Conservation (phyloP, 2,888 invertebrate genomes). For the Meiosimyza decipiens region DNA sequence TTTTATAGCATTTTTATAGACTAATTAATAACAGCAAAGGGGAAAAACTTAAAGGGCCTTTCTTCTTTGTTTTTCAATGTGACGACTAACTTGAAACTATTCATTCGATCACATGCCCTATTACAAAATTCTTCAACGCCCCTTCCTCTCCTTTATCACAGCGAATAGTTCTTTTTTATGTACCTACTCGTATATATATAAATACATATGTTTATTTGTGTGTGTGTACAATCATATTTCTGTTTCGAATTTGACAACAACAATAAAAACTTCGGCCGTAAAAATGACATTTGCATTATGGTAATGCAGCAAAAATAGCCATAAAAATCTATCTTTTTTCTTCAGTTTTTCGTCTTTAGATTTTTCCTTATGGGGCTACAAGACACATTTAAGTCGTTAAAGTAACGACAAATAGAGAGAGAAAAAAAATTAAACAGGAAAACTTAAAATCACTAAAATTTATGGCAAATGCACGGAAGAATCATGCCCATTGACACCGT, state of each 20-base stretch:
- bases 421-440: neutral
- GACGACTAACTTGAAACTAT: constrained; percentile 29
- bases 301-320: constrained; percentile 18
- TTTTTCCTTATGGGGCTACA: no score
- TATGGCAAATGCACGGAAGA: constrained; percentile 14
- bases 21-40: constrained; percentile 52
- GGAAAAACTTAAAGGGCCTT: no score
- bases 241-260: neutral
- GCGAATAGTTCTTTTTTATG: no score
- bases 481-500: no score
- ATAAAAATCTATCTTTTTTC: neutral
- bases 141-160: no score
- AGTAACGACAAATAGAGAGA: neutral
- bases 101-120: constrained; percentile 9
- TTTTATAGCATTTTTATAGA: constrained; percentile 51
- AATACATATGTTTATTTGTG: neutral
- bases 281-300: constrained; percentile 35
- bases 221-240: constrained; percentile 20
- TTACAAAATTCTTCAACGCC: neutral
- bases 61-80: neutral
- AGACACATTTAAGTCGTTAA: no score
- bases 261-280: constrained; percentile 8
- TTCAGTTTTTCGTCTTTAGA: neutral
- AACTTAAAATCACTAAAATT: constrained; percentile 4
- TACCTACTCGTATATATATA: no score